Evolutionary conservation across 2,888 invertebrate species (phyloP).

Genomic region (Metopia argyrocephala): DNA sequence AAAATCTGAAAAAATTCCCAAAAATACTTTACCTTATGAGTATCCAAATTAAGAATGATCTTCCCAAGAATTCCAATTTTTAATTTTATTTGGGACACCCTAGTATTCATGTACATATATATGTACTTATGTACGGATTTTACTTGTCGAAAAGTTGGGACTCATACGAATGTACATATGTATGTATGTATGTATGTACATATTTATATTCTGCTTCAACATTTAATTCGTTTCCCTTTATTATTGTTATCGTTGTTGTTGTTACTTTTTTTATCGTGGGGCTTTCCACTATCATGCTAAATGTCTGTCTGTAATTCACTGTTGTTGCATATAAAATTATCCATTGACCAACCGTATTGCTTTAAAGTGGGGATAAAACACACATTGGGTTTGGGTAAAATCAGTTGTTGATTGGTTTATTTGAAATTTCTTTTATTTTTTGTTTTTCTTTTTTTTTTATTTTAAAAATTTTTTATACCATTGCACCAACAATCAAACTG

Average conservation of each 20-base stretch:
- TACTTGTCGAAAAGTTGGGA: slow-evolving; percentile 18
- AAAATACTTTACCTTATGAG: too few species aligned
- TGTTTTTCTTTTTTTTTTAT: slow-evolving; percentile 19
- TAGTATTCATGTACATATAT: too few species aligned
- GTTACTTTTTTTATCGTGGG: slow-evolving; percentile 10
- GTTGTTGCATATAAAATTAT: slow-evolving; percentile 42
- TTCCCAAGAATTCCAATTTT: too few species aligned
- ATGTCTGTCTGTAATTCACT: slow-evolving; percentile 37
- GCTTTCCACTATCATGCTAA: slow-evolving; percentile 50
- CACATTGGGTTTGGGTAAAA: slow-evolving; percentile 60
- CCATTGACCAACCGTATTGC: slow-evolving; percentile 58
- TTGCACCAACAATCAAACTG: slow-evolving; percentile 34
- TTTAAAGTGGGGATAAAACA: slow-evolving; percentile 48
- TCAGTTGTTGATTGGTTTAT: slow-evolving; percentile 63
- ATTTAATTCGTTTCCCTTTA: neutral
- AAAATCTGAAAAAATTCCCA: too few species aligned
- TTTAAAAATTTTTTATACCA: slow-evolving; percentile 5
- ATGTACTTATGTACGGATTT: too few species aligned
- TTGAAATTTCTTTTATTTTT: slow-evolving; percentile 29
- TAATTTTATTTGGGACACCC: too few species aligned
- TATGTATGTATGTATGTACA: too few species aligned
- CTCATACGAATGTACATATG: too few species aligned
- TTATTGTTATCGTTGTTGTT: slow-evolving; percentile 10
- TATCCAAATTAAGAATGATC: too few species aligned
- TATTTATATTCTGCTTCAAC: too few species aligned